Percentiles rank a stretch among this genome's conserved stretches.
Evolutionary conservation across 30 jellyfish, hydroid and myxozoan genomes (phyloP).

Genomic region (Pelagia noctiluca): DNA sequence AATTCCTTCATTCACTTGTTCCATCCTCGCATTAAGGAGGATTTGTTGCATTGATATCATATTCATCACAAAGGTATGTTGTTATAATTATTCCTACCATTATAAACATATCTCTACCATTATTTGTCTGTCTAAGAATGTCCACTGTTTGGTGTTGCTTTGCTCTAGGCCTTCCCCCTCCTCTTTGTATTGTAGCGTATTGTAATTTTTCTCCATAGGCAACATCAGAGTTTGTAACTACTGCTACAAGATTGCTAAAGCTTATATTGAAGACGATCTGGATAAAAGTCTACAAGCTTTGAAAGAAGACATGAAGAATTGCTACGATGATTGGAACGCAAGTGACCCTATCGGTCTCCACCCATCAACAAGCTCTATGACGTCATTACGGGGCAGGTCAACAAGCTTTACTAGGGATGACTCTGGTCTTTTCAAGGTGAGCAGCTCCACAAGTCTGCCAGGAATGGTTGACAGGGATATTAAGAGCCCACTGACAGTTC

Average conservation of each 20-base stretch:
- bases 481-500: conserved; percentile 74
- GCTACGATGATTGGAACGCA: conserved; percentile 44
- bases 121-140: too few relatives aligned
- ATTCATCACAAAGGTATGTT: too few relatives aligned
- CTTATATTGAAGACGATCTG: conserved; percentile 81
- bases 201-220: conserved; percentile 43
- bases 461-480: conserved; percentile 73
- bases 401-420: conserved; percentile 52
- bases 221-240: conserved; percentile 95
- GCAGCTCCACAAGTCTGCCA: conserved; percentile 76
- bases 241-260: conserved; percentile 91
- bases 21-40: too few relatives aligned
- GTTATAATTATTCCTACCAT: too few relatives aligned
- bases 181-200: background rate
- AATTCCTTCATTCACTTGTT: too few relatives aligned
- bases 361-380: conserved; percentile 63
- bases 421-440: conserved; percentile 51
- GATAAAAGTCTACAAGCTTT: conserved; percentile 91
- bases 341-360: conserved; percentile 70
- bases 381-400: conserved; percentile 72
- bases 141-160: background rate
- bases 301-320: conserved; percentile 73
- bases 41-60: too few relatives aligned
- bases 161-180: background rate
- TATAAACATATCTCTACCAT: too few relatives aligned